A percentile compares a stretch with the other conserved stretches of the same genome.
phyloP scores from a whole-genome alignment of 2,113 vertebrate species.

The Rostratula benghalensis region DNA sequence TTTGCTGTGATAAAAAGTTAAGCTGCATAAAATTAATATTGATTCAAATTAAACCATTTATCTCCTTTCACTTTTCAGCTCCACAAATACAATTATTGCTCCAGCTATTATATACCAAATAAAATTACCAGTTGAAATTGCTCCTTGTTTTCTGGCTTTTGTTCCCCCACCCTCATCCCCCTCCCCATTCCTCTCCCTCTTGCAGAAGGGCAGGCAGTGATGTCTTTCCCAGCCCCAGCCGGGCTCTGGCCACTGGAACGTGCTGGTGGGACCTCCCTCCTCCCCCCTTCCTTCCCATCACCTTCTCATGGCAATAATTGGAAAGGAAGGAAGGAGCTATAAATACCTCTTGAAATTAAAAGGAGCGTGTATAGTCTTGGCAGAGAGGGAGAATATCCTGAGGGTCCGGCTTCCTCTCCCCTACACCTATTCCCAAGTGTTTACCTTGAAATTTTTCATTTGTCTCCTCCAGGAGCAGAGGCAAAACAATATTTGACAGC shows the following conservation, averaged over 20 bases:
- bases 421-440: slow-evolving; percentile 4
- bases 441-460: slow-evolving; percentile 15
- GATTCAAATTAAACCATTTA: slow-evolving; percentile 80
- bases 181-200: neutral
- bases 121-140: slow-evolving; percentile 25
- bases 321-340: slow-evolving; percentile 19
- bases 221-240: neutral
- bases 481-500: slow-evolving; percentile 21
- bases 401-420: neutral
- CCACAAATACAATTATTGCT: slow-evolving; percentile 63
- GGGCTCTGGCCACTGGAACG: rapidly evolving
- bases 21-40: slow-evolving; percentile 81
- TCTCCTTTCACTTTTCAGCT: slow-evolving; percentile 69
- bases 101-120: slow-evolving; percentile 34
- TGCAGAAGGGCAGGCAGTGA: neutral
- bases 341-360: slow-evolving; percentile 46
- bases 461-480: neutral
- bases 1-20: slow-evolving; percentile 74
- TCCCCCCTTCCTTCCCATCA: neutral
- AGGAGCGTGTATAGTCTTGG: neutral
- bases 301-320: neutral
- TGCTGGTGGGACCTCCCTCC: neutral
- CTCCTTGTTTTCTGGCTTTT: neutral
- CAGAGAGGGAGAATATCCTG: neutral
- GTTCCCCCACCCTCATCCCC: too few relatives aligned